Evolutionary conservation across 2,797 vertebrate genomes (phyloP), one percentile per base, ranked within the genome.

Genomic region (Tauraco hartlaubi): DNA sequence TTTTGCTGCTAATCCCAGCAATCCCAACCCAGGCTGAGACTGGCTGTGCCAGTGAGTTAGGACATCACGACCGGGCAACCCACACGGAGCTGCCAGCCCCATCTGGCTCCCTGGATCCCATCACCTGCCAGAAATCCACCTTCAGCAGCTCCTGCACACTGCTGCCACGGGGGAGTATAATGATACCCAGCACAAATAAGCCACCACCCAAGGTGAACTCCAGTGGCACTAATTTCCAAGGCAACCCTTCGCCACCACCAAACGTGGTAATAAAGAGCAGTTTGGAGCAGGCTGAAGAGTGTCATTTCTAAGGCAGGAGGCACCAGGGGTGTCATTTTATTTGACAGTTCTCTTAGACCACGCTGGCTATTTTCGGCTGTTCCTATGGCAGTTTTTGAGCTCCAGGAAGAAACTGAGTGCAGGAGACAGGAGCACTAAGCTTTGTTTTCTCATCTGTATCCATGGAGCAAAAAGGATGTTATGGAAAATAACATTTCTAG

Each of bases 281-380:
- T 68, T 15, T 54, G 64, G 69, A 86, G 67, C 55, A 68, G 68
- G 43, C 29, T 94, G 82, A 69, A 62, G 26, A 69, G 41, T 48
- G 80, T 75, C 5, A 89, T 88, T 96, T 84, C 71, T 39, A 62
- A 92, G 59, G 51, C 88, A 87, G 88, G 58, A 76, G 81, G 78
- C 48, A 84, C 8, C 0, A 0, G 26, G 39, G 43, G 39, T 33
- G 51, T 69, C 39, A 87, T 64, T 96, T 89, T n/a, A 59, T 71
- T 41, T 84, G 44, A 83, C 91, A 84, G 85, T 7, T 90, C 81
- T 88, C 64, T 76, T 35, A 43, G 68, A 41, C 33, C 5, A 1
- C 6, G 48, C 18, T 56, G 67, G 31, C 31, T 88, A 37, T 62
- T 94, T 88, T 77, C 1, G 12, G 39, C 44, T 72, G 28, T 37